Evolutionary conservation across 2,113 vertebrate genomes (phyloP).

Genomic region (Pavo muticus): DNA sequence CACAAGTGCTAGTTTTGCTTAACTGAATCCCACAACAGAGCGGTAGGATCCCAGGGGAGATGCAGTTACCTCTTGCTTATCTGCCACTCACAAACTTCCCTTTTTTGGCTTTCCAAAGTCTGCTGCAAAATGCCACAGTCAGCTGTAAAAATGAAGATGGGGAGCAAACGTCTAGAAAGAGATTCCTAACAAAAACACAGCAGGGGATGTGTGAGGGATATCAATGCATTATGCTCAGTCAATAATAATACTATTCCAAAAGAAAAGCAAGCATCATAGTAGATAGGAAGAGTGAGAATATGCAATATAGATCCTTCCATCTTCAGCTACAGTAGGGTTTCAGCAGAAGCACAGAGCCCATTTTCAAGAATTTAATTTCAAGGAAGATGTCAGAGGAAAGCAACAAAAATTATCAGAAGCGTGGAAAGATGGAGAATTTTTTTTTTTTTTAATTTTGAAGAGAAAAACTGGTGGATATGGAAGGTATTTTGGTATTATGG

Average conservation of each 20-base stretch:
- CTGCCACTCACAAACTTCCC: not conserved
- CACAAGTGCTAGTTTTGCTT: not conserved
- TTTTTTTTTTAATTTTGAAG: not conserved
- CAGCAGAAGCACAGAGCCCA: not conserved
- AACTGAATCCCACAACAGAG: not conserved
- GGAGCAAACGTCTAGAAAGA: not conserved
- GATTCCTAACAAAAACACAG: not conserved
- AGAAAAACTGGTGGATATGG: not conserved
- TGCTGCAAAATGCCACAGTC: not conserved
- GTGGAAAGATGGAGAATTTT: not conserved
- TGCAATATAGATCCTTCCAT: not conserved
- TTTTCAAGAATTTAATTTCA: not conserved
- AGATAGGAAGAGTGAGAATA: not conserved
- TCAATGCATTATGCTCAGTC: not conserved
- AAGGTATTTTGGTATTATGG: not conserved
- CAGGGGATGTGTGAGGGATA: not conserved
- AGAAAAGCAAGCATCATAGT: not conserved
- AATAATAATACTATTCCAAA: not conserved
- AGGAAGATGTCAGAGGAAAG: not conserved
- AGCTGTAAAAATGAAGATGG: not conserved
- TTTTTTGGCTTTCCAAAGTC: not conserved
- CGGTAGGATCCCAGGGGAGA: not conserved
- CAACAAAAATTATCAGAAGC: not conserved
- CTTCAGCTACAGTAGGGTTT: not conserved
- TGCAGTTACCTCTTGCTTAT: not conserved